Evolutionary conservation across 2,888 invertebrate species (phyloP).

Genomic region (Chaitophorus viminalis): DNA sequence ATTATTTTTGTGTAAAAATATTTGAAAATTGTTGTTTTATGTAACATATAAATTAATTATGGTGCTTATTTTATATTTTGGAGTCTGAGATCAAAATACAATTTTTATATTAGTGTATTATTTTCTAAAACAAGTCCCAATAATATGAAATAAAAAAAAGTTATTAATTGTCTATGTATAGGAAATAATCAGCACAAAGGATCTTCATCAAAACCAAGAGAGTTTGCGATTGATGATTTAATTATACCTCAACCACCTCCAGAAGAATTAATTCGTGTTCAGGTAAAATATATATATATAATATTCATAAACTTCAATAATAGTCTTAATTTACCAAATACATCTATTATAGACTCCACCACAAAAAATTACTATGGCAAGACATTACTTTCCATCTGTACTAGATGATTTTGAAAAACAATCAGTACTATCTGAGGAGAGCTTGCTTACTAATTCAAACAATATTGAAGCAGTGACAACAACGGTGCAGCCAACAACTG

Average conservation of each 20-base stretch:
- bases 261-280: conserved; percentile 80
- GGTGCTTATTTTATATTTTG: too few relatives aligned
- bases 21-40: too few relatives aligned
- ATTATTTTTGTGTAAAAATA: too few relatives aligned
- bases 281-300: conserved; percentile 64
- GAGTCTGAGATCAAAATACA: background rate
- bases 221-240: conserved; percentile 86
- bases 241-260: conserved; percentile 77
- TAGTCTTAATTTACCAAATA: conserved; percentile 45
- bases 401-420: conserved; percentile 66
- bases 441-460: background rate
- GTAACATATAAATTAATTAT: too few relatives aligned
- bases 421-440: background rate
- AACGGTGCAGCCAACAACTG: background rate
- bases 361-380: conserved; percentile 84
- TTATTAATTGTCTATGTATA: conserved; percentile 66
- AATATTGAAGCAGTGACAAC: background rate
- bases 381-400: conserved; percentile 81
- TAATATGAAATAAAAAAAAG: background rate
- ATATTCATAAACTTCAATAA: background rate
- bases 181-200: conserved; percentile 73
- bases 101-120: background rate
- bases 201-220: conserved; percentile 85
- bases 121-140: too few relatives aligned
- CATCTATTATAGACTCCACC: conserved; percentile 80